A percentile compares a stretch with the other conserved stretches of the same genome.
Conservation (phyloP, 2,113 vertebrate species). For the Haliaeetus leucogaster region DNA sequence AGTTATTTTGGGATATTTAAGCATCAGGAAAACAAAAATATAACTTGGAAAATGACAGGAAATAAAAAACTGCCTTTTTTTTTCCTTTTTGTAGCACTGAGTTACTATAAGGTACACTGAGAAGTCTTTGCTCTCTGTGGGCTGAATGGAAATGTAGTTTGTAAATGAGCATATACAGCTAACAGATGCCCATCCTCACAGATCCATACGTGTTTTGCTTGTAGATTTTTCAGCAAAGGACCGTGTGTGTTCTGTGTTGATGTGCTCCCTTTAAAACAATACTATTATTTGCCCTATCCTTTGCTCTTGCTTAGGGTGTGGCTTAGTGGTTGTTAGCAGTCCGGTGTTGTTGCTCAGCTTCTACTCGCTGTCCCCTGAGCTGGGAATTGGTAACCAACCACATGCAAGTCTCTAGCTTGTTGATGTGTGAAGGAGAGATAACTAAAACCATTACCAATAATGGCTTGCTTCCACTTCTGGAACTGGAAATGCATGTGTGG, state of each 20-base stretch:
- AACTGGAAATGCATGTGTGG: not conserved
- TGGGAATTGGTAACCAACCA: not conserved
- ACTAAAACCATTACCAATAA: not conserved
- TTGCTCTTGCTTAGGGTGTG: not conserved
- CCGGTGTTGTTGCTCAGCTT: not conserved
- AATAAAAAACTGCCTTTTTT: not conserved
- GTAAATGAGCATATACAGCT: not conserved
- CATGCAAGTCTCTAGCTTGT: not conserved
- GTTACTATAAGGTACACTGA: not conserved
- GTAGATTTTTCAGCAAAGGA: not conserved
- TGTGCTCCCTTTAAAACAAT: not conserved
- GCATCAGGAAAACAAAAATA: conserved; percentile 49
- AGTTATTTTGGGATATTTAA: conserved; percentile 26
- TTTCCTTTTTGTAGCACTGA: not conserved
- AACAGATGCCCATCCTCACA: not conserved
- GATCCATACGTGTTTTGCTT: not conserved
- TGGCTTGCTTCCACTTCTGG: not conserved
- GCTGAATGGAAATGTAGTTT: not conserved
- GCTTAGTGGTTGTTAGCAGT: not conserved
- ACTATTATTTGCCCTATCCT: not conserved
- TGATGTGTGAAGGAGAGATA: not conserved
- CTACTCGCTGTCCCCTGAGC: not conserved
- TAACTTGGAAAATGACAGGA: conserved; percentile 48
- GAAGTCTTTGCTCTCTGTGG: not conserved
- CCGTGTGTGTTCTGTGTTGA: not conserved